Evolutionary conservation across 2,888 invertebrate species (phyloP), one percentile per base, ranked within the genome.

Genomic region (Zeuzera pyrina): DNA sequence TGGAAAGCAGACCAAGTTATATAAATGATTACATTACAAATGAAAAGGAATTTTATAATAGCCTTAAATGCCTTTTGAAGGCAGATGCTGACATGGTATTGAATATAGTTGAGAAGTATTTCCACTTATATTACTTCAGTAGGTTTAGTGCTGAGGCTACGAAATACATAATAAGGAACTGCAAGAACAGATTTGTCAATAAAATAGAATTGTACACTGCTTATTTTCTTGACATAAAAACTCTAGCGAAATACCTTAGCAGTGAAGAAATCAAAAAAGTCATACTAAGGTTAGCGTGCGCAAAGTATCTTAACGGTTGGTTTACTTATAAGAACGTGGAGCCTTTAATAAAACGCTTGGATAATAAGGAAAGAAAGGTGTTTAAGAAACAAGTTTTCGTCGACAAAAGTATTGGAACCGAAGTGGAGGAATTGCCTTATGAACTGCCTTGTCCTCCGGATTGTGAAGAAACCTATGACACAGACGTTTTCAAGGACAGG

Each of bases 381-480:
- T 55, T 71, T 12, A 66, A 62, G 31, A 67, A 67, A 40, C 41
- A 38, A 30, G 38, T 71, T 12, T 71, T 71, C 31, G 53, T 64
- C n/a, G 52, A 59, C 1, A 69, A 67, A 34, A 35, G 41, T 15
- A 11, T 67, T 2, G 65, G 57, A 0, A 36, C 46, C 1, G 35
- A 34, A 6, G 41, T 64, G 0, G 31, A 42, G 5, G 39, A 57
- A 14, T 66, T 66, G 53, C 59, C 60, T 1, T 64, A 66, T 28
- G 29, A 40, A 3, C 32, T 44, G 13, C 60, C 58, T 3, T 11
- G 28, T 8, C 27, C 36, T 15, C 38, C 36, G 4, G 26, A 34
- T n/a, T n/a, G 15, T 12, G 26, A 12, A n/a, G 11, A 12, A 11
- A 19, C n/a, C n/a, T n/a, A n/a, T n/a, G n/a, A n/a, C n/a, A n/a